phyloP scores from a whole-genome alignment of 2,113 vertebrate species.

The Oryzias celebensis region DNA sequence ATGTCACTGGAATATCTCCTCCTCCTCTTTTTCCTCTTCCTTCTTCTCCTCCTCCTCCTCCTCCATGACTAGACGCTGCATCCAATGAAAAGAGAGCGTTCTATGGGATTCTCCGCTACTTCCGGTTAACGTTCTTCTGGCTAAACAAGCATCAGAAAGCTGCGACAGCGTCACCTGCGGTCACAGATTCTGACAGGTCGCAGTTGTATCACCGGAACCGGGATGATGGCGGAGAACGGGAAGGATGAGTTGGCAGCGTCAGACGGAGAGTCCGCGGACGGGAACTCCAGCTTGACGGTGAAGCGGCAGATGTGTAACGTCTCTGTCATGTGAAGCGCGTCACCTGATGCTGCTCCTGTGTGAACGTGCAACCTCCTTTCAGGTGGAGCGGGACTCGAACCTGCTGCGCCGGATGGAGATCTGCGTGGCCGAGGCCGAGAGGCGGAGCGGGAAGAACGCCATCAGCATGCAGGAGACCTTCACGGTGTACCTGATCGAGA shows the following conservation, averaged over 20 bases:
- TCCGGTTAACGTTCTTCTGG: too few species aligned
- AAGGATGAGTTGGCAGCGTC: constrained; percentile 55
- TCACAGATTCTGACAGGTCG: too few species aligned
- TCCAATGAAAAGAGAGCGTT: too few species aligned
- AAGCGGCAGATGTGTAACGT: neutral
- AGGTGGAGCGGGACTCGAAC: constrained; percentile 77
- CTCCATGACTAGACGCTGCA: too few species aligned
- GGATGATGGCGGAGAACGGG: constrained; percentile 71
- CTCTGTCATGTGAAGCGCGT: neutral
- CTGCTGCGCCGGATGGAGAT: constrained; percentile 90
- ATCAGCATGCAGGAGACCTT: constrained; percentile 95
- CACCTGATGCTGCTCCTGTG: neutral
- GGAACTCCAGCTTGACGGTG: constrained; percentile 52
- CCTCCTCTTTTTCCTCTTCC: too few species aligned
- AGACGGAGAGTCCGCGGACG: constrained; percentile 55
- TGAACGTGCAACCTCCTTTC: neutral
- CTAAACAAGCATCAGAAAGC: too few species aligned
- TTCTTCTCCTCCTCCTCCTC: too few species aligned
- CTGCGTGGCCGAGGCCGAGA: constrained; percentile 91
- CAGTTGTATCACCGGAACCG: neutral
- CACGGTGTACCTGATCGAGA: constrained; percentile 95
- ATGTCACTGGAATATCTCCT: too few species aligned
- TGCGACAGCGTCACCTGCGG: too few species aligned
- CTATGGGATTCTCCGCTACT: too few species aligned
- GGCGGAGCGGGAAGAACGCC: constrained; percentile 88